Percentiles rank a stretch among this genome's conserved stretches.
Conservation (phyloP, 2,797 vertebrate species). For the Arremon brunneinucha region DNA sequence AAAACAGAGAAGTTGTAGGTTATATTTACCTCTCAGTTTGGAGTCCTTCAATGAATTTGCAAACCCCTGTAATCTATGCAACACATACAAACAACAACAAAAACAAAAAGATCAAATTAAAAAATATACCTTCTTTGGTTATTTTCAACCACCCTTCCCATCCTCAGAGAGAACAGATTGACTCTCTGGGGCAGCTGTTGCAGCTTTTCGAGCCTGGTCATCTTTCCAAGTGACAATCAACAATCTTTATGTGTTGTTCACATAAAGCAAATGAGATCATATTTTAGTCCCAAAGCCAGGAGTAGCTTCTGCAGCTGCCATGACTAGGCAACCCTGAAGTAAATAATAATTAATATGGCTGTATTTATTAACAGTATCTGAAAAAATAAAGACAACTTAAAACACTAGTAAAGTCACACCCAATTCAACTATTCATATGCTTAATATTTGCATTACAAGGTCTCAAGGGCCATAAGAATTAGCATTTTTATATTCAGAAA, state of each 20-base stretch:
- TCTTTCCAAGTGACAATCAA: neutral
- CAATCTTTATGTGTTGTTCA: neutral
- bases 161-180: neutral
- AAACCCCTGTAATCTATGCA: slow-evolving; percentile 84
- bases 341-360: neutral
- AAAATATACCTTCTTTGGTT: neutral
- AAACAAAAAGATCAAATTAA: neutral
- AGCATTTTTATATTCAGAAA: neutral
- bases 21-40: slow-evolving; percentile 88
- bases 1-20: neutral
- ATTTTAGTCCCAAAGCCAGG: neutral
- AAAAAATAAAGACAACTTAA: neutral
- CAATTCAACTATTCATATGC: neutral
- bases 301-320: neutral
- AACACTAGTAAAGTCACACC: neutral
- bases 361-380: neutral
- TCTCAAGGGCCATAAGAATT: neutral
- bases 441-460: neutral
- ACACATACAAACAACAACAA: neutral
- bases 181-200: neutral
- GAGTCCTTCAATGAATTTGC: slow-evolving; percentile 86
- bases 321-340: neutral
- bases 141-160: neutral
- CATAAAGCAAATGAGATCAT: neutral
- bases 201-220: neutral